Percentiles rank a stretch among this genome's conserved stretches.
These are phyloP conservation scores for Pampus argenteus DNA, from an alignment of 2,797 vertebrate species.

Conservation along the genomic window DNA sequence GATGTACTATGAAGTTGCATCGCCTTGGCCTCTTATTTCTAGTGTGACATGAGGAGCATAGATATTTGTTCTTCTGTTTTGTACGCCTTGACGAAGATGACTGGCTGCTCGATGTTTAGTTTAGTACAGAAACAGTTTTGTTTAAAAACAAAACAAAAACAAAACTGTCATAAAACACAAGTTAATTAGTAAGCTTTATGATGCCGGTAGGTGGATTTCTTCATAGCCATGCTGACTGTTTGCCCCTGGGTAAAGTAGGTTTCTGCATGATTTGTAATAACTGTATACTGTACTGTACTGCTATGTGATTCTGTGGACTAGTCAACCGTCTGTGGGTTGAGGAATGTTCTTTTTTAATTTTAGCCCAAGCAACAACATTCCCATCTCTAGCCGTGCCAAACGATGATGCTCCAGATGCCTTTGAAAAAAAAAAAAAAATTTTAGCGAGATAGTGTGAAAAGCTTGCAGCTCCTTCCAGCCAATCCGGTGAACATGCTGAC, in stretches of 20 bases:
- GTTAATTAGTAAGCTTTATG: neutral
- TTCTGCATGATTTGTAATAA: neutral
- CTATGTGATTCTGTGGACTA: neutral
- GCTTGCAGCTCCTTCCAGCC: conserved; percentile 22
- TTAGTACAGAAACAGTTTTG: no score
- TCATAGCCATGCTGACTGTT: no score
- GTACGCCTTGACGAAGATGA: no score
- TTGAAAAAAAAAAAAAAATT: conserved; percentile 75
- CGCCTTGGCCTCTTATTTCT: conserved; percentile 29
- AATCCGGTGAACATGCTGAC: conserved; percentile 33
- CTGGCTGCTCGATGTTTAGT: no score
- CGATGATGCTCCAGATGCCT: conserved; percentile 33
- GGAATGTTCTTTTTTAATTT: conserved; percentile 50
- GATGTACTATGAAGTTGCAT: conserved; percentile 45
- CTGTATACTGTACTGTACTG: no score
- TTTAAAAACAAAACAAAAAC: no score
- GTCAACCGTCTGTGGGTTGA: neutral
- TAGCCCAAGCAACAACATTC: conserved; percentile 31
- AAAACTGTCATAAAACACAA: no score
- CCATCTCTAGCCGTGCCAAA: conserved; percentile 24
- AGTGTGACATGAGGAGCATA: conserved; percentile 13
- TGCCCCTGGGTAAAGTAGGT: neutral
- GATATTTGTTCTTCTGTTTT: no score
- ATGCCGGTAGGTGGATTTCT: neutral
- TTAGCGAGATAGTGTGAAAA: conserved; percentile 72